Evolutionary conservation across 2,113 vertebrate genomes (phyloP).

Genomic region (Platanista minor): DNA sequence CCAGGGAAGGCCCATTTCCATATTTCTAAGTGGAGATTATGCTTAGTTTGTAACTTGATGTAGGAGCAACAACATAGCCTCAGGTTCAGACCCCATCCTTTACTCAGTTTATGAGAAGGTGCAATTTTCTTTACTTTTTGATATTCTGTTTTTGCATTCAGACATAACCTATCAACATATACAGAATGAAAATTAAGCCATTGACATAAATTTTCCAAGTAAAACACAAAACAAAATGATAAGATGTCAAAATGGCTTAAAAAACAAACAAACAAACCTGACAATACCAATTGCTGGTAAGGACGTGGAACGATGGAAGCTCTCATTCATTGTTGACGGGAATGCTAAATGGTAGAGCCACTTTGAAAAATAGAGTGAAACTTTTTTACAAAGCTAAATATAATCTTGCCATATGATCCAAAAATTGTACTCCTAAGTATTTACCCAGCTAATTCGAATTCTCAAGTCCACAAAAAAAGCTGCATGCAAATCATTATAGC

Average conservation of each 20-base stretch:
- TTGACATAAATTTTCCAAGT: not conserved
- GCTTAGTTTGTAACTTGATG: not conserved
- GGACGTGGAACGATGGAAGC: accelerated
- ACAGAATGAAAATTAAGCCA: not conserved
- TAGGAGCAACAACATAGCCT: not conserved
- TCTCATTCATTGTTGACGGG: not conserved
- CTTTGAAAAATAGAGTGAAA: not conserved
- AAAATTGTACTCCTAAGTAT: not conserved
- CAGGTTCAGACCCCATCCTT: not conserved
- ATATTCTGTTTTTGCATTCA: not conserved
- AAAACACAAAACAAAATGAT: not conserved
- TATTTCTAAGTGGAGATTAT: not conserved
- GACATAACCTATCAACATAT: not conserved
- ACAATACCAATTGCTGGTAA: not conserved
- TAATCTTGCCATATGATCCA: not conserved
- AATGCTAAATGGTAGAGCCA: not conserved
- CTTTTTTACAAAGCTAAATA: not conserved
- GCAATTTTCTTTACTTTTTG: not conserved
- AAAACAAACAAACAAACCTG: not conserved
- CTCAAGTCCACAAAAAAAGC: not conserved
- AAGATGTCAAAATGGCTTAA: not conserved
- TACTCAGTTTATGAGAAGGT: not conserved
- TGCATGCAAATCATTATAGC: not conserved
- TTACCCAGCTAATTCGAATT: not conserved
- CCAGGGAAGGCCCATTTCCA: not conserved